Percentiles rank a stretch among this genome's conserved stretches.
Evolutionary conservation across 35 echinoderm and acorn worm species (phyloP).

Genomic region (Heliocidaris tuberculata): DNA sequence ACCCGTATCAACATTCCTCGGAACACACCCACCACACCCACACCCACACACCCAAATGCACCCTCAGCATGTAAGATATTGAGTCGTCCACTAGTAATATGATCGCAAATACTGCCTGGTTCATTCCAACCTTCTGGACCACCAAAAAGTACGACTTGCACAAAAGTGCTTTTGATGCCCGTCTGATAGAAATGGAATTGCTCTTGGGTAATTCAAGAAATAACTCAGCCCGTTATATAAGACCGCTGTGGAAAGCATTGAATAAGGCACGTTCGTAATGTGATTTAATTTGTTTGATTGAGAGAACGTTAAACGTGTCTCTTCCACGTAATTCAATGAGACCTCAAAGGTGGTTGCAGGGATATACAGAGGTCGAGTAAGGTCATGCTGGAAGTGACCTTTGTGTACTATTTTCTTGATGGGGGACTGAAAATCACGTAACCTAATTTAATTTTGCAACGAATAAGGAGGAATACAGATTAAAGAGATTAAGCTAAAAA

Average conservation of each 20-base stretch:
- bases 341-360: not conserved
- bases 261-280: not conserved
- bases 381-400: not conserved
- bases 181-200: not conserved
- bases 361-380: not conserved
- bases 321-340: not conserved
- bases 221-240: not conserved
- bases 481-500: too few relatives aligned
- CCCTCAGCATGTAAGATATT: not conserved
- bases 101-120: not conserved
- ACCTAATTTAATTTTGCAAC: too few relatives aligned
- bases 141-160: not conserved
- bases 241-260: not conserved
- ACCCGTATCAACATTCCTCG: not conserved
- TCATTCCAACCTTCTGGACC: not conserved
- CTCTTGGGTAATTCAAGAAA: conserved; percentile 11
- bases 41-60: not conserved
- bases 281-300: conserved; percentile 12
- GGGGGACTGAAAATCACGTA: not conserved
- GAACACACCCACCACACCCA: not conserved
- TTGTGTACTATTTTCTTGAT: not conserved
- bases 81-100: not conserved
- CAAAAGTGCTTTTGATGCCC: not conserved
- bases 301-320: not conserved
- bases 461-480: too few relatives aligned